These are phyloP conservation scores for Tribolium madens DNA, from an alignment of 1,140 invertebrate species.

Conservation along the genomic window DNA sequence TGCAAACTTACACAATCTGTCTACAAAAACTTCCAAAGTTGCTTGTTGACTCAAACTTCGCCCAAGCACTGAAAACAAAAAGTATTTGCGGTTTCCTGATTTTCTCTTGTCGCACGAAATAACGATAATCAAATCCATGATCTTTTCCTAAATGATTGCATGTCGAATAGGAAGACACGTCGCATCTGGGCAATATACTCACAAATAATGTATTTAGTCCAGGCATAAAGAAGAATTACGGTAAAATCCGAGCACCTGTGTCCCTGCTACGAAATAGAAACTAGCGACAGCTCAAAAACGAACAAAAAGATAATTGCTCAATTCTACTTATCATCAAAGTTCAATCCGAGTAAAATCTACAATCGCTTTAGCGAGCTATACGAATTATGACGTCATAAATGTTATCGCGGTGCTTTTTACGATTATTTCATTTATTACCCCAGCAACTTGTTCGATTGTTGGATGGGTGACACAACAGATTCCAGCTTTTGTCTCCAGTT, in stretches of 20 bases:
- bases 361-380: background rate
- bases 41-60: slow-evolving; percentile 55
- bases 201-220: slow-evolving; percentile 53
- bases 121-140: background rate
- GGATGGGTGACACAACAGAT: background rate
- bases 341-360: background rate
- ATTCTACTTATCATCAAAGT: background rate
- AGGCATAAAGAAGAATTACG: slow-evolving; percentile 49
- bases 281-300: background rate
- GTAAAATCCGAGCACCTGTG: slow-evolving; percentile 47
- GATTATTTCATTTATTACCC: slow-evolving; percentile 11
- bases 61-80: slow-evolving; percentile 38
- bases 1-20: slow-evolving; percentile 58
- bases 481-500: no score
- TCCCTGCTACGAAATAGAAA: slow-evolving; percentile 1
- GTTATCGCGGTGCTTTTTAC: background rate
- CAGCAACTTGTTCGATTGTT: slow-evolving; percentile 8
- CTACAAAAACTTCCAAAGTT: slow-evolving; percentile 56
- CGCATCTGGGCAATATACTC: slow-evolving; percentile 52
- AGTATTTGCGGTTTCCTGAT: slow-evolving; percentile 38
- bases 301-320: background rate
- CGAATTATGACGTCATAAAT: slow-evolving; percentile 15
- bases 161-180: slow-evolving; percentile 27
- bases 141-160: slow-evolving; percentile 3
- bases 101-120: slow-evolving; percentile 26